Evolutionary conservation across 2,113 vertebrate genomes (phyloP), one percentile per base, ranked within the genome.

Genomic region (Brachypteracias leptosomus): DNA sequence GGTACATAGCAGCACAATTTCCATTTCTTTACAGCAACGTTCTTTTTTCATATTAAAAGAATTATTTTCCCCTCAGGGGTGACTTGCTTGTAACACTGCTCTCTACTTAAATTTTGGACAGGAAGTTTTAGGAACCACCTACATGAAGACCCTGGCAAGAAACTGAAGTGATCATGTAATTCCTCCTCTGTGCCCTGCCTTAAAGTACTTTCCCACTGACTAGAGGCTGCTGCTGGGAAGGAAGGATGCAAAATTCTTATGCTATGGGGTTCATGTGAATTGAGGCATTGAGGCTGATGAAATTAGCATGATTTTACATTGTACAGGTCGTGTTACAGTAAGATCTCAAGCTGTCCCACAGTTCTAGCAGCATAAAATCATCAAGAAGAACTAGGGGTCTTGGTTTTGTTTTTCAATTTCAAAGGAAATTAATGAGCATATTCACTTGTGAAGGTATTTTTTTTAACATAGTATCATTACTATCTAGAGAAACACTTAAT

Each of bases 1-100:
- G 17, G 16, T 52, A 54, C 3, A 12, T 8, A 66, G 13, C 31
- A 85, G 25, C 18, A 24, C 4, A 78, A 31, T 31, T 59, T 54
- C 4, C 70, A 21, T 46, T 68, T 26, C 4, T 52, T 88, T 47
- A 8, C 19, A 67, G 10, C 22, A 57, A 31, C 29, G 1, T 38
- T 3, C 5, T 51, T 78, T 77, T 62, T 67, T 13, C 13, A 13
- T 52, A 11, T 7, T 70, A n/a, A 55, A 72, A 42, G 2, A 17
- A 29, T 16, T 1, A 7, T 29, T 79, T 63, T 68, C 4, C 0
- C 2, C 17, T 36, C 12, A 24, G 19, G 38, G 3, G 1, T 46
- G 13, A 52, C 26, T 73, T 62, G 14, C 3, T 75, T 38, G 4
- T 61, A 20, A 8, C 20, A 36, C 25, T 66, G 5, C 10, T 55